These are phyloP conservation scores for Camponotus fellah DNA, from an alignment of 2,888 invertebrate genomes.

Conservation along the genomic window DNA sequence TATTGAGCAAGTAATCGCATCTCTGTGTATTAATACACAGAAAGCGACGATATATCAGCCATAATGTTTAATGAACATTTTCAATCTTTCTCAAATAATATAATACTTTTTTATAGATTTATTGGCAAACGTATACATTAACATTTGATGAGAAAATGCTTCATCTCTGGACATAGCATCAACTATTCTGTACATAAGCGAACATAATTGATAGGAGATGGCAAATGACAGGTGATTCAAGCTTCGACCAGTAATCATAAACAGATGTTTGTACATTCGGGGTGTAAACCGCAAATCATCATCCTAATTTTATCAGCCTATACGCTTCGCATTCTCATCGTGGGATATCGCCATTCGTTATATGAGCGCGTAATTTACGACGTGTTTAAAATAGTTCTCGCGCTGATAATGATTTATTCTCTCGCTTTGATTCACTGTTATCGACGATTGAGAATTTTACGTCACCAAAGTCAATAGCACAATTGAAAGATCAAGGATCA, in stretches of 20 bases:
- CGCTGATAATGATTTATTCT: background rate
- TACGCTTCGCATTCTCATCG: constrained; percentile 12
- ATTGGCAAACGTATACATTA: background rate
- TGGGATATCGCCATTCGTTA: constrained; percentile 19
- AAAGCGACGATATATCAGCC: background rate
- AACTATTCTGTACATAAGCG: constrained; percentile 15
- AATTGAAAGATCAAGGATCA: background rate
- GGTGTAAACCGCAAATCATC: constrained; percentile 62
- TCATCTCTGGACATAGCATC: constrained; percentile 1
- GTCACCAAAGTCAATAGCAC: background rate
- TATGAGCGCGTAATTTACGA: constrained; percentile 25
- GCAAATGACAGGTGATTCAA: constrained; percentile 64
- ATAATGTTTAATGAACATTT: constrained; percentile 6
- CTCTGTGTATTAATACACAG: background rate
- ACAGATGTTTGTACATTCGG: constrained; percentile 52
- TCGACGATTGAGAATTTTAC: background rate
- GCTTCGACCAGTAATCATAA: constrained; percentile 62
- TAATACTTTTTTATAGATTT: background rate
- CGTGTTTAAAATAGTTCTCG: constrained; percentile 5
- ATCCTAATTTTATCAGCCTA: constrained; percentile 40
- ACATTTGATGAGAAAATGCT: background rate
- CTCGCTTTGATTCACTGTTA: background rate
- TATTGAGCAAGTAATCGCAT: background rate
- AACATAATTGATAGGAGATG: constrained; percentile 65
- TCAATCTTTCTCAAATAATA: background rate